Conservation (phyloP, 2,888 invertebrate genomes). For the Zygogramma bicolorata region DNA sequence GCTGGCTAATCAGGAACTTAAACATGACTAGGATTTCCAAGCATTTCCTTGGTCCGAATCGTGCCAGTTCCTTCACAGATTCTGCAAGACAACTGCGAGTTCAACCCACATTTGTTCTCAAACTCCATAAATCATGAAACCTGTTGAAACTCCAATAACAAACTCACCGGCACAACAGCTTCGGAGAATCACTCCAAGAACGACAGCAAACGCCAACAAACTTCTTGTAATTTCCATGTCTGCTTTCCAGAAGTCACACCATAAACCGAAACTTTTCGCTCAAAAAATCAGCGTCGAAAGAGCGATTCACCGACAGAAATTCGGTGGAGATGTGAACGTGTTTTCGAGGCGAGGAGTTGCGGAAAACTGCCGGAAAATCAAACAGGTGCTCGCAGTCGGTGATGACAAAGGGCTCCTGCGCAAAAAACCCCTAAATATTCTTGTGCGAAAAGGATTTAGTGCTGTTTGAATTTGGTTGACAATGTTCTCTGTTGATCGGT, state of each 20-base stretch:
- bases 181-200: conserved; percentile 28
- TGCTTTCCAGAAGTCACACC: conserved; percentile 10
- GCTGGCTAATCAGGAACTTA: too few relatives aligned
- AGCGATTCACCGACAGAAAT: conserved; percentile 19
- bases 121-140: not conserved
- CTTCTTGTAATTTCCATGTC: conserved; percentile 24
- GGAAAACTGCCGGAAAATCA: conserved; percentile 51
- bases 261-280: conserved; percentile 3
- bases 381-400: conserved; percentile 47
- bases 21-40: too few relatives aligned
- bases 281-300: not conserved
- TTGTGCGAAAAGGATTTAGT: conserved; percentile 11
- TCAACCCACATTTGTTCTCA: not conserved
- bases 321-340: conserved; percentile 19
- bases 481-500: too few relatives aligned
- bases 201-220: conserved; percentile 21
- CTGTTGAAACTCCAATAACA: not conserved
- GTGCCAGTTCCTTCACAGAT: too few relatives aligned
- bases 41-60: too few relatives aligned
- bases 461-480: too few relatives aligned
- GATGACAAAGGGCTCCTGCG: conserved; percentile 37
- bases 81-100: not conserved
- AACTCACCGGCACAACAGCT: conserved; percentile 34
- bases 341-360: conserved; percentile 35
- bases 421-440: conserved; percentile 29